Conservation (phyloP, 1,140 invertebrate species). For the Dendrolimus punctatus region DNA sequence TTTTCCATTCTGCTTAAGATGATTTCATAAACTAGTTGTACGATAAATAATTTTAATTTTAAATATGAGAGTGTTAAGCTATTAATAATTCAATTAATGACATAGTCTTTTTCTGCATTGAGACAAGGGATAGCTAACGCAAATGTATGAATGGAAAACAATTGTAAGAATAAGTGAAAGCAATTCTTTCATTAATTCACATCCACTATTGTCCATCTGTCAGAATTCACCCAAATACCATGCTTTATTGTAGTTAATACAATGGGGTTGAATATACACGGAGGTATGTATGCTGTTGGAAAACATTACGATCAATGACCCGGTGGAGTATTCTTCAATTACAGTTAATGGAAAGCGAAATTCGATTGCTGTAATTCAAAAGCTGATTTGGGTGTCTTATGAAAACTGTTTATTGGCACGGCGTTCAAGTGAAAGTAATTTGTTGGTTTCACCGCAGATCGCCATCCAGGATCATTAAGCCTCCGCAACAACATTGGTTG, state of each 20-base stretch:
- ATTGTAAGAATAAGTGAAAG: background rate
- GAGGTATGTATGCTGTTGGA: no score
- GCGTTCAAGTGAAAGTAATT: constrained; percentile 42
- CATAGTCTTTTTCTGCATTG: no score
- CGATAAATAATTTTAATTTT: no score
- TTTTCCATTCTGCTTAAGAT: no score
- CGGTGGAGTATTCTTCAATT: constrained; percentile 15
- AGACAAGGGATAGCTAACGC: no score
- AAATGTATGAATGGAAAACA: no score
- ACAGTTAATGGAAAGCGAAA: constrained; percentile 21
- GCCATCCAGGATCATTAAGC: constrained; percentile 25
- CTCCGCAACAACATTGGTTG: constrained; percentile 15
- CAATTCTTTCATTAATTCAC: background rate
- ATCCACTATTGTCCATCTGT: background rate
- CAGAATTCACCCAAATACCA: background rate
- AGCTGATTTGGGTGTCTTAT: constrained; percentile 21
- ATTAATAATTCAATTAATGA: no score
- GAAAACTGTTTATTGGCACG: constrained; percentile 21
- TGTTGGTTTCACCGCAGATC: constrained; percentile 25
- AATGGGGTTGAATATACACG: background rate
- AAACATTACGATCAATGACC: constrained; percentile 9
- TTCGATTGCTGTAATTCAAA: constrained; percentile 16
- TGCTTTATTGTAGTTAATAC: background rate
- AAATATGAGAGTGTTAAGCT: no score
- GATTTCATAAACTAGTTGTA: no score